Percentiles rank a stretch among this genome's conserved stretches.
Evolutionary conservation across 2,113 vertebrate species (phyloP).

Genomic region (Notarius lentiginosus): DNA sequence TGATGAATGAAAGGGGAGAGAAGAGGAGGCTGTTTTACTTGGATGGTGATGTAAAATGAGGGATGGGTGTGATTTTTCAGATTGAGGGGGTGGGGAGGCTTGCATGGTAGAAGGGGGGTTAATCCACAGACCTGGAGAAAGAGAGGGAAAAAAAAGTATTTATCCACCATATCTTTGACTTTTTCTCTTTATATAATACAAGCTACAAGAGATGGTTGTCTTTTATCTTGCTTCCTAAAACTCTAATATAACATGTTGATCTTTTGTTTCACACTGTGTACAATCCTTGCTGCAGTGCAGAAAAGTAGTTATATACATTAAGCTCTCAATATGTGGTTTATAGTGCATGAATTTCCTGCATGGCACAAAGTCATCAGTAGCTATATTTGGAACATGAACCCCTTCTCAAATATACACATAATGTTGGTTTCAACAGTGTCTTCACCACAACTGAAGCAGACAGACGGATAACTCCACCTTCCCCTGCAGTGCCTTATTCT

Average conservation of each 20-base stretch:
- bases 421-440: not conserved
- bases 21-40: constrained; percentile 28
- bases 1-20: constrained; percentile 33
- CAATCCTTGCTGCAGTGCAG: constrained; percentile 3
- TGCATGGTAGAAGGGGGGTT: constrained; percentile 75
- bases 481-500: not conserved
- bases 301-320: constrained; percentile 15
- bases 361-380: not conserved
- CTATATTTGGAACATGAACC: not conserved
- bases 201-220: not conserved
- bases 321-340: constrained; percentile 22
- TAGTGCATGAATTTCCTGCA: constrained; percentile 21
- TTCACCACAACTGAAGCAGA: not conserved
- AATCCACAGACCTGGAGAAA: constrained; percentile 74
- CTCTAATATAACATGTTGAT: not conserved
- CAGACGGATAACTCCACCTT: not conserved
- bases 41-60: constrained; percentile 45
- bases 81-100: constrained; percentile 73
- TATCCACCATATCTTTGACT: not conserved
- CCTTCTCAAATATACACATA: not conserved
- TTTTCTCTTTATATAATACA: not conserved
- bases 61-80: constrained; percentile 60
- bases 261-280: constrained; percentile 14
- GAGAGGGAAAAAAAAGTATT: constrained; percentile 25
- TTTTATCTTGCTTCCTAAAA: not conserved